Conservation (phyloP, 2,888 invertebrate species). For the Rotaria macrura region DNA sequence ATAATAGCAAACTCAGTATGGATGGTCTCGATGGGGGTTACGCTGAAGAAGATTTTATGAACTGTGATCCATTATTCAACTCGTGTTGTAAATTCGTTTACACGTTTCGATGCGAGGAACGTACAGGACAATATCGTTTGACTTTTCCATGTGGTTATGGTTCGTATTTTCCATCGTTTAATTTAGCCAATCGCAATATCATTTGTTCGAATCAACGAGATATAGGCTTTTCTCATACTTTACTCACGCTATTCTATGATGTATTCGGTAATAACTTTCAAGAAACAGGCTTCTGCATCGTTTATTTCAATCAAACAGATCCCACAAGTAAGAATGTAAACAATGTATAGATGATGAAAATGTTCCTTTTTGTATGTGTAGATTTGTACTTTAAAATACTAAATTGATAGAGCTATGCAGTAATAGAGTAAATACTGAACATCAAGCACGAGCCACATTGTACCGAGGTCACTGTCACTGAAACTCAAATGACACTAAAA, state of each 20-base stretch:
- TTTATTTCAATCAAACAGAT: neutral
- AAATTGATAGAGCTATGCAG: too few species aligned
- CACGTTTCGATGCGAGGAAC: neutral
- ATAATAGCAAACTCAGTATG: neutral
- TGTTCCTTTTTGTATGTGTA: too few species aligned
- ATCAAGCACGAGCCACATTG: too few species aligned
- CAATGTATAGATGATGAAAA: too few species aligned
- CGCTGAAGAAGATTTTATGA: neutral
- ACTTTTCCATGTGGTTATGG: neutral
- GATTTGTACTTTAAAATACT: too few species aligned
- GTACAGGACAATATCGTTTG: neutral
- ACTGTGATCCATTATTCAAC: neutral
- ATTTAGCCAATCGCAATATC: neutral
- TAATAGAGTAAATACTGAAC: too few species aligned
- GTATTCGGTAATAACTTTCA: neutral
- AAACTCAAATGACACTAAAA: too few species aligned
- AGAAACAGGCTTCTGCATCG: neutral
- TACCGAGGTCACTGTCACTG: too few species aligned
- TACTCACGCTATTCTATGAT: neutral
- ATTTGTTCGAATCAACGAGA: neutral
- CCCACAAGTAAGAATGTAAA: neutral
- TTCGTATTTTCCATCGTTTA: neutral
- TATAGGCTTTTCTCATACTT: neutral
- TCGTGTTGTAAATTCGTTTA: neutral
- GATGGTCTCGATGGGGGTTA: neutral